Base-by-base conservation (phyloP, 92 coral and sea anemone genomes). In the Desmophyllum pertusum region DNA sequence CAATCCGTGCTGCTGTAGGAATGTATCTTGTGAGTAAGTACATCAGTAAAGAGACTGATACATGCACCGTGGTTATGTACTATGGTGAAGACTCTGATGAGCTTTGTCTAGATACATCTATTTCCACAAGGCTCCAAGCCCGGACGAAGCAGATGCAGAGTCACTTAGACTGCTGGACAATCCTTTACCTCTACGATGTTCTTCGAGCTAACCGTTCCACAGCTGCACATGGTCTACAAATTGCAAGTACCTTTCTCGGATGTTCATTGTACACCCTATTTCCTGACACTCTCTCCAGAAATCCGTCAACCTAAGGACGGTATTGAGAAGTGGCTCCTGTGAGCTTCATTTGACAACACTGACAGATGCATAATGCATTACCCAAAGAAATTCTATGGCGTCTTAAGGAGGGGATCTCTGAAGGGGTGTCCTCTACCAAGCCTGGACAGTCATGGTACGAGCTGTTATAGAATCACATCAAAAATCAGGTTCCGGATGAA, bases 21-120 rank as follows among this genome's bases (percentile, higher is more conserved):
- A 96, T 94, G 98, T 96, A 88, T 73, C 89, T 96, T 71, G 93
- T 96, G 7, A 87, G 96, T 57, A 94, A 94, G 85, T 89, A 94
- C 92, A 88, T 96, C 78, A 93, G 90, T n/a, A 87, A 92, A 59
- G 90, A 92, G 63, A 96, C 99, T 46, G 94, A 96, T n/a, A n/a
- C n/a, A n/a, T n/a, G n/a, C 87, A 96, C 99, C n/a, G 93, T 92
- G 33, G 99, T 96, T 14, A 89, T 96, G 80, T 96, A 94, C 88
- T 96, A 98, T 30, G 99, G 99, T 9, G 98, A 96, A 61, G 99
- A 98, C 43, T 83, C 99, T 5, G 99, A 96, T 48, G 99, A 96
- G 76, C 91, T 96, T 15, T 93, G 97, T 55, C 99, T 94, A 78
- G 99, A 9, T 96, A 96, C 81, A 96, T 94, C 85, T 96, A 96